Evolutionary conservation across 2,113 vertebrate genomes (phyloP).

Genomic region (Pogona vitticeps): DNA sequence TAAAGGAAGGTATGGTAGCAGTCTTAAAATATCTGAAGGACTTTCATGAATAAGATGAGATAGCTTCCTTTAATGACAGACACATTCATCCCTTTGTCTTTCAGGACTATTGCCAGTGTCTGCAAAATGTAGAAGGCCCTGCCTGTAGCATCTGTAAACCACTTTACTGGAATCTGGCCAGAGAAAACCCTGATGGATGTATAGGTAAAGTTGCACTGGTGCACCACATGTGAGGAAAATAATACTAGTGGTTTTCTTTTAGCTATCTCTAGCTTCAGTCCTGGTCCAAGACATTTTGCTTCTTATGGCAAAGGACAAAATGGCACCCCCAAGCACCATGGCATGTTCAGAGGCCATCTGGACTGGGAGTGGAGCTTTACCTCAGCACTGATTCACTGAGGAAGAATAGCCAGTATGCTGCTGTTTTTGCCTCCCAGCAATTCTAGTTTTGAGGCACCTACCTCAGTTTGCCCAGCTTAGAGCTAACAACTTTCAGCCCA

Average conservation of each 20-base stretch:
- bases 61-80: not conserved
- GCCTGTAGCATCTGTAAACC: conserved; percentile 88
- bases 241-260: too few species aligned
- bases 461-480: not conserved
- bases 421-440: too few species aligned
- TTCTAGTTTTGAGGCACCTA: too few species aligned
- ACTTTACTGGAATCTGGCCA: conserved; percentile 88
- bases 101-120: conserved; percentile 86
- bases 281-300: not conserved
- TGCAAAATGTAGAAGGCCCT: conserved; percentile 79
- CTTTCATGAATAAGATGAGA: not conserved
- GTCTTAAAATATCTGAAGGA: not conserved
- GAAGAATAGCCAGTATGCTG: too few species aligned
- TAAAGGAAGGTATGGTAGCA: not conserved
- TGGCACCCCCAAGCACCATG: not conserved
- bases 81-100: conserved; percentile 48
- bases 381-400: too few species aligned
- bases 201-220: conserved; percentile 70
- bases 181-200: conserved; percentile 83
- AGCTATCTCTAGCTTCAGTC: not conserved
- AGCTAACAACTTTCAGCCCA: not conserved
- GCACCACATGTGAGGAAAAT: not conserved
- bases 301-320: not conserved
- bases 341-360: not conserved
- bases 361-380: not conserved